Conservation (phyloP, 2,888 invertebrate genomes). For the Eupithecia centaureata region DNA sequence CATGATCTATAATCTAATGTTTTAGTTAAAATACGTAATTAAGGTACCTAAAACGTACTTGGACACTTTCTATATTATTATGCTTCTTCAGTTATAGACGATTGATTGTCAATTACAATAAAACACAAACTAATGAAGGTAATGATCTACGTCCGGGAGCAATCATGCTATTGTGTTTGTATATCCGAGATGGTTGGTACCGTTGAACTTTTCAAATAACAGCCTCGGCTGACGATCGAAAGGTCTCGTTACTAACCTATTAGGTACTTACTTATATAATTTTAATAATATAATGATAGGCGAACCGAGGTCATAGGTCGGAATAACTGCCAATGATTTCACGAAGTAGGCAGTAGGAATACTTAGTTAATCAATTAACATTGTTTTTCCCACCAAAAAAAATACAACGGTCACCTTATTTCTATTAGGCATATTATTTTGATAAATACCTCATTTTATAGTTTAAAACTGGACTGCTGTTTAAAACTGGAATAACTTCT, state of each 20-base stretch:
- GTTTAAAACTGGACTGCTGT: too few species aligned
- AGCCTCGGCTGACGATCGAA: not conserved
- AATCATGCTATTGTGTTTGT: not conserved
- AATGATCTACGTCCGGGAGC: constrained; percentile 25
- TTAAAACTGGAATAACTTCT: too few species aligned
- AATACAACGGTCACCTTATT: too few species aligned
- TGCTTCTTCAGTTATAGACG: not conserved
- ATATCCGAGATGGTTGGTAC: not conserved
- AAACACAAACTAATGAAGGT: constrained; percentile 25
- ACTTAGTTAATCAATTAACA: too few species aligned
- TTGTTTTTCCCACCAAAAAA: too few species aligned
- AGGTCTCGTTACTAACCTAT: not conserved
- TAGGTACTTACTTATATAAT: not conserved
- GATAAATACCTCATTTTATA: too few species aligned
- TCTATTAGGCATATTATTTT: too few species aligned
- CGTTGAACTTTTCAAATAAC: constrained; percentile 2
- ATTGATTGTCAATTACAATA: not conserved
- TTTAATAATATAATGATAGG: too few species aligned
- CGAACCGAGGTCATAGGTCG: not conserved
- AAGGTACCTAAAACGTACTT: not conserved
- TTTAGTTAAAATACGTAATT: too few species aligned
- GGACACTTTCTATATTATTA: not conserved
- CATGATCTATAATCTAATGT: too few species aligned
- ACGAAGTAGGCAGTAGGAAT: too few species aligned
- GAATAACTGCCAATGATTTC: not conserved